A percentile compares a stretch with the other conserved stretches of the same genome.
Evolutionary conservation across 2,888 invertebrate species (phyloP).

Genomic region (Philaethria dido): DNA sequence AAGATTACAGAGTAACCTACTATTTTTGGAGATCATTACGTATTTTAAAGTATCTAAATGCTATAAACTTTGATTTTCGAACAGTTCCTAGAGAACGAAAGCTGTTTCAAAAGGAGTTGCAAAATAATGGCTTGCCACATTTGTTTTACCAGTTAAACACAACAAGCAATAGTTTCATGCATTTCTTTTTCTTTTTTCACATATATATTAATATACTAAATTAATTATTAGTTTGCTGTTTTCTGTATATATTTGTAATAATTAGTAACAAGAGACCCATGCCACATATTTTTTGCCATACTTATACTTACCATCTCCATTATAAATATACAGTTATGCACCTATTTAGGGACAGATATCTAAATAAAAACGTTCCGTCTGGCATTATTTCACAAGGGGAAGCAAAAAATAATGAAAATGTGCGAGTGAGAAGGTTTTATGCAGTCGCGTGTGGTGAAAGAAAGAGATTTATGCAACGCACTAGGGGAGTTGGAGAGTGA

Average conservation of each 20-base stretch:
- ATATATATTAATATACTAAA: slow-evolving; percentile 18
- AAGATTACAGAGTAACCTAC: neutral
- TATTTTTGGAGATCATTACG: neutral
- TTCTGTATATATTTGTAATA: slow-evolving; percentile 34
- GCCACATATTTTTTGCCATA: slow-evolving; percentile 51
- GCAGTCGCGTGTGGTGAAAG: slow-evolving; percentile 72
- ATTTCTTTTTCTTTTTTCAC: slow-evolving; percentile 11
- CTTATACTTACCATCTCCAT: slow-evolving; percentile 62
- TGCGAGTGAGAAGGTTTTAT: slow-evolving; percentile 71
- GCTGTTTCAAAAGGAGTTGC: neutral
- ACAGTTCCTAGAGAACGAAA: neutral
- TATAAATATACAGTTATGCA: slow-evolving; percentile 56
- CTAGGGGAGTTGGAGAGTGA: slow-evolving; percentile 77
- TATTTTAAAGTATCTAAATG: neutral
- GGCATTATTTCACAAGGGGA: slow-evolving; percentile 78
- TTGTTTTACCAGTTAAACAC: neutral
- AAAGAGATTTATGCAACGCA: slow-evolving; percentile 69
- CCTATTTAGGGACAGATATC: slow-evolving; percentile 66
- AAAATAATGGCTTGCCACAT: neutral
- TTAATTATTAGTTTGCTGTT: slow-evolving; percentile 38
- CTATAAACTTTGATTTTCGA: neutral
- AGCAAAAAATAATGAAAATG: slow-evolving; percentile 81
- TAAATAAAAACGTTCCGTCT: slow-evolving; percentile 75
- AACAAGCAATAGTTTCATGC: slow-evolving; percentile 22
- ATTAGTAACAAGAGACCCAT: slow-evolving; percentile 55